Evolutionary conservation across 2,888 invertebrate genomes (phyloP).

Genomic region (Eretmocerus hayati): DNA sequence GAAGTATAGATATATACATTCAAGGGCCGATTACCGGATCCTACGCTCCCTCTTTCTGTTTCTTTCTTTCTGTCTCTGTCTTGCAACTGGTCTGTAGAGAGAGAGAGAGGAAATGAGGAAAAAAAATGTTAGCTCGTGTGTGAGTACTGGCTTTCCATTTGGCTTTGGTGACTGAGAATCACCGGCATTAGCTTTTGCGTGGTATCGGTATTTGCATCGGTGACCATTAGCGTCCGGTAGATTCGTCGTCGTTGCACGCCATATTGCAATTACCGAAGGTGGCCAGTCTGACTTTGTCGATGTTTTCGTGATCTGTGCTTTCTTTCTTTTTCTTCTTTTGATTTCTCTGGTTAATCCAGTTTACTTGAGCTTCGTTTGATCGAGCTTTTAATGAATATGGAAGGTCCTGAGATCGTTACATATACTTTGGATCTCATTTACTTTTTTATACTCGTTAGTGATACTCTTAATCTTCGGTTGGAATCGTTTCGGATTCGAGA

Average conservation of each 20-base stretch:
- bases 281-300: conserved; percentile 21
- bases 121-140: no score
- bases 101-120: no score
- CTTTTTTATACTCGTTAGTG: no score
- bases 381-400: conserved; percentile 7
- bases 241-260: conserved; percentile 28
- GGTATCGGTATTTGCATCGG: conserved; percentile 42
- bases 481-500: no score
- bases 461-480: no score
- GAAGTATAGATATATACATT: not conserved
- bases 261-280: conserved; percentile 38
- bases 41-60: not conserved
- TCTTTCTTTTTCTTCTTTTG: conserved; percentile 13
- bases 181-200: conserved; percentile 30
- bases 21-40: not conserved
- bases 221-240: conserved; percentile 35
- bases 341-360: conserved; percentile 12
- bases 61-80: not conserved
- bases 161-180: no score
- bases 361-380: conserved; percentile 12
- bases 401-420: no score
- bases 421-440: no score
- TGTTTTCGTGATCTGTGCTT: conserved; percentile 28
- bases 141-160: no score
- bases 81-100: not conserved